Evolutionary conservation across 2,797 vertebrate species (phyloP), one percentile per base, ranked within the genome.

Genomic region (Peromyscus eremicus): DNA sequence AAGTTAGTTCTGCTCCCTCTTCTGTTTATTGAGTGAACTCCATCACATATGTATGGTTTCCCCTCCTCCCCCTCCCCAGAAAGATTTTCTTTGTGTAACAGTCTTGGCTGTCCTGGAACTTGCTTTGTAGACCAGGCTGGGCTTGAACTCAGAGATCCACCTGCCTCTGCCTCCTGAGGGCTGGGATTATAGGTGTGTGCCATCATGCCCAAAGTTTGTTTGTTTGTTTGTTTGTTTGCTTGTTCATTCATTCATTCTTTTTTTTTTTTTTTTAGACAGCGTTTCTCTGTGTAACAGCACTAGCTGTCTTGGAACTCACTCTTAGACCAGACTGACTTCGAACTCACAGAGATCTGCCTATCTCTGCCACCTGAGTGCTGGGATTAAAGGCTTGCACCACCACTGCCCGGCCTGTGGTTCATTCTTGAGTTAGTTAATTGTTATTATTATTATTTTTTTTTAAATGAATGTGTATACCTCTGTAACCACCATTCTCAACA

Each of bases 1-100:
- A 19, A n/a, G 17, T 83, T 95, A 52, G 21, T 93, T 96, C n/a
- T 86, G 66, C 46, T 84, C 4, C 64, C 55, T 89, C 32, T 96
- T 92, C 89, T 62, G 57, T 29, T 85, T 92, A 66, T 95, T 68
- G 66, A 86, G 21, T 55, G 21, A 57, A 73, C 16, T 82, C 25
- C 43, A 71, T 37, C 43, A 25, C 85, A 21, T 62, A 8, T 77
- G 29, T 92, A 46, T 46, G 94, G 5, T 40, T 21, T 21, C 57
- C 57, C 21, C 19, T 17, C 19, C 19, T 6, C 6, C 57, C 19
- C 55, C 55, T 55, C 16, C 55, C 55, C 55, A 60, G 70, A 40
- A 19, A 37, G n/a, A n/a, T 9, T 40, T 73, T 40, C 37, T 73
- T n/a, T 73, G 19, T 71, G 19, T 73, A 73, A 73, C n/a, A 71